Evolutionary conservation across 53 echinoderm and acorn worm genomes (phyloP), one percentile per base, ranked within the genome.

Genomic region (Arbacia lixula): DNA sequence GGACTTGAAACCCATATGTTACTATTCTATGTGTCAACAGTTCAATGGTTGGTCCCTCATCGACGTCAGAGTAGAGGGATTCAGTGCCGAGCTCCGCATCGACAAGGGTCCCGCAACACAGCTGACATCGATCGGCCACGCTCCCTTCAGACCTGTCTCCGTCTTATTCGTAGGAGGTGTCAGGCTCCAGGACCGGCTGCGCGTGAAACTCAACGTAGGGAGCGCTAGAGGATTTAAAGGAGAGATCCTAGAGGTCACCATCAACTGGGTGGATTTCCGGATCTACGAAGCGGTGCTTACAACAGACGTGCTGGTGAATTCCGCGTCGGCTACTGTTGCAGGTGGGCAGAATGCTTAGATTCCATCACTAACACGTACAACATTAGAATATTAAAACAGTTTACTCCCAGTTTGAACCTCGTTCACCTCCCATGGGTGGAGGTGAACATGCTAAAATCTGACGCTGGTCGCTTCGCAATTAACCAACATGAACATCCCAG

Each of bases 71-170:
- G 26, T 94, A 17, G 68, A 66, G 17, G 85, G 85, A 2, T 68
- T 52, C n/a, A 66, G 75, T 33, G 91, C 75, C 4, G 93, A 93
- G 53, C 37, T 96, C 68, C 87, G 96, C 25, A 53, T 93, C 20
- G 89, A 88, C 49, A 82, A 88, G 34, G 93, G 94, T 4, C 96
- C 96, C 25, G 93, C 93, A 24, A 76, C 87, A 21, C 91, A 96
- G 68, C 75, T 96, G 12, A 84, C 78, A n/a, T 71, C 89, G 12
- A 85, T 61, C 2, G 58, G 60, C 21, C 34, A 85, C 38, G 69
- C 53, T 31, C 67, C 52, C 4, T 96, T 88, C 42, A 50, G 16
- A 6, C 85, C 91, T 19, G 14, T 35, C 43, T 4, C 52, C 2
- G 46, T 22, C 0, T 53, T 93, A 17, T 55, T 83, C 64, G 71